Percentiles rank a stretch among this genome's conserved stretches.
These are phyloP conservation scores for Biston betularia DNA, from an alignment of 2,888 invertebrate species.

Conservation along the genomic window DNA sequence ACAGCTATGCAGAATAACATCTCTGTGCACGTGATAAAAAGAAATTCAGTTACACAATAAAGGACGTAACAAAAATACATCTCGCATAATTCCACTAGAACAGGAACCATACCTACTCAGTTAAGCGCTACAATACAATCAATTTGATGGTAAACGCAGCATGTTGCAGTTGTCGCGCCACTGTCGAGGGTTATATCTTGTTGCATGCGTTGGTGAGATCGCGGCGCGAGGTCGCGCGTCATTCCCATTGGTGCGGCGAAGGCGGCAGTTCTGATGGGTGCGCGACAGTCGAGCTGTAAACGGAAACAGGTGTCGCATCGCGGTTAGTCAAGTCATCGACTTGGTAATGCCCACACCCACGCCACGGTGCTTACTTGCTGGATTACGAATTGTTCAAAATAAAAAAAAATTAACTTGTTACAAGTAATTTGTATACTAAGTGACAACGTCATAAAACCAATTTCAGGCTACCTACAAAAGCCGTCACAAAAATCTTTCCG, in stretches of 20 bases:
- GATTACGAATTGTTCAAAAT: conserved; percentile 21
- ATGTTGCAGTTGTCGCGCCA: neutral
- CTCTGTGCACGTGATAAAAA: too few relatives aligned
- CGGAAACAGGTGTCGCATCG: conserved; percentile 43
- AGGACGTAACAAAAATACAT: neutral
- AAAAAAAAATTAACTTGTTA: too few relatives aligned
- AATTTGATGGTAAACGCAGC: neutral
- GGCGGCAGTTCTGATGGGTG: conserved; percentile 99
- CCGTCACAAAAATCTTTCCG: too few relatives aligned
- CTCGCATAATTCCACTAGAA: neutral
- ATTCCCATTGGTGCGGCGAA: conserved; percentile 99
- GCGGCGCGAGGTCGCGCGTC: conserved; percentile 86
- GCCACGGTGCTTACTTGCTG: conserved; percentile 50
- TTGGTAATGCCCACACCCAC: conserved; percentile 58
- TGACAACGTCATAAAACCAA: too few relatives aligned
- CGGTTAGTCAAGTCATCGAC: conserved; percentile 47
- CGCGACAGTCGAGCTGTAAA: conserved; percentile 97
- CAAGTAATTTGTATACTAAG: too few relatives aligned
- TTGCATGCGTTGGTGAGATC: conserved; percentile 13
- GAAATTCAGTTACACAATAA: neutral
- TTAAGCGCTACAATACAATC: neutral
- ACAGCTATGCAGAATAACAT: too few relatives aligned
- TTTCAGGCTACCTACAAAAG: too few relatives aligned
- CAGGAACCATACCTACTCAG: neutral
- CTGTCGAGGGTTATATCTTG: conserved; percentile 13